These are phyloP conservation scores for Paguma larvata DNA, from an alignment of 2,797 vertebrate genomes.

Conservation along the genomic window DNA sequence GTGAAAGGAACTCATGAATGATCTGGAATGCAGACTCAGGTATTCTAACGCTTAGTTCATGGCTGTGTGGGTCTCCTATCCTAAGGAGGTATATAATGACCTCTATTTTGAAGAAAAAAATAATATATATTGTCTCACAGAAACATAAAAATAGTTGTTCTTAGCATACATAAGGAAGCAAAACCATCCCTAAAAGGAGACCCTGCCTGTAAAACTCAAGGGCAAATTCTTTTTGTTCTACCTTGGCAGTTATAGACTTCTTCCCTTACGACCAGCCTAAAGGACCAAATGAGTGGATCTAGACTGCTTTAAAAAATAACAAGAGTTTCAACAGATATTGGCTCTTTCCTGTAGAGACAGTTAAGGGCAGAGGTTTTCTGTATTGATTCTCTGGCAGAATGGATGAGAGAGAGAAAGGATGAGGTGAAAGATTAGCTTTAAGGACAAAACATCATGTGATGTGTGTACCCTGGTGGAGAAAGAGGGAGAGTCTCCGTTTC, in stretches of 20 bases:
- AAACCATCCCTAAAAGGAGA: accelerated
- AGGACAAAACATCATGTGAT: background rate
- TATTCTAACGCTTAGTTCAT: background rate
- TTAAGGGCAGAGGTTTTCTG: background rate
- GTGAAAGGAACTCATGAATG: background rate
- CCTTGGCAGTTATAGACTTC: background rate
- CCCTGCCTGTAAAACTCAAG: background rate
- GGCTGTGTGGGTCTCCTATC: accelerated
- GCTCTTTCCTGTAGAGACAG: background rate
- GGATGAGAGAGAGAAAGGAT: background rate
- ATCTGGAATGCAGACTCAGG: accelerated
- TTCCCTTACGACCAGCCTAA: accelerated
- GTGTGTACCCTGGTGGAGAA: background rate
- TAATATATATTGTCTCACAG: background rate
- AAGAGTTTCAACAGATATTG: background rate
- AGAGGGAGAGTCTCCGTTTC: background rate
- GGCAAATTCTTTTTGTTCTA: background rate
- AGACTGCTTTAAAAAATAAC: background rate
- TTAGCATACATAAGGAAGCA: background rate
- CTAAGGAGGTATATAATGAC: background rate
- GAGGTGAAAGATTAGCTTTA: background rate
- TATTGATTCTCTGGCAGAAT: background rate
- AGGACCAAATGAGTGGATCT: background rate
- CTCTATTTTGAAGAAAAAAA: background rate
- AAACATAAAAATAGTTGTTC: background rate